These are phyloP conservation scores for Perithous albicinctus DNA, from an alignment of 2,888 invertebrate genomes.

Conservation along the genomic window DNA sequence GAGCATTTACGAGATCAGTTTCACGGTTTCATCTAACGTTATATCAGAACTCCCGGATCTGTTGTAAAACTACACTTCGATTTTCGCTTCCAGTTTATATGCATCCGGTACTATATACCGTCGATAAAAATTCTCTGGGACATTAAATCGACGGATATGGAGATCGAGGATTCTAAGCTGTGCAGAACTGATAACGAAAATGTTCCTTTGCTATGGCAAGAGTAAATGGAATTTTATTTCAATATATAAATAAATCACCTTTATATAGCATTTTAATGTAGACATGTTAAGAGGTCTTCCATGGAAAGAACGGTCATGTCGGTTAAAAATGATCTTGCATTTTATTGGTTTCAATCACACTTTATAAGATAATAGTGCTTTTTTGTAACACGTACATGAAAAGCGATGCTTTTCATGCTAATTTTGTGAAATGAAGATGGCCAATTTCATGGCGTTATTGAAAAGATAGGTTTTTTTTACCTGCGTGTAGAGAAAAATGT, in stretches of 20 bases:
- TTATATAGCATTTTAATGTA: not conserved
- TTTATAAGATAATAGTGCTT: not conserved
- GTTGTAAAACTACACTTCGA: not conserved
- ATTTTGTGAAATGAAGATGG: too few relatives aligned
- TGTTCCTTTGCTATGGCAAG: not conserved
- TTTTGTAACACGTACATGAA: too few relatives aligned
- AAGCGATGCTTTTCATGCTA: too few relatives aligned
- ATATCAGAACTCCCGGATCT: not conserved
- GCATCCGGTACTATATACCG: not conserved
- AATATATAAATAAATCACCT: too few relatives aligned
- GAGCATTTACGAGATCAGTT: not conserved
- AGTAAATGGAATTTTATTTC: not conserved
- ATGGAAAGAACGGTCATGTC: too few relatives aligned
- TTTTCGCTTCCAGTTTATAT: constrained; percentile 33
- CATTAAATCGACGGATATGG: not conserved
- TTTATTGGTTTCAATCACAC: not conserved
- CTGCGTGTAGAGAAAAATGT: too few relatives aligned
- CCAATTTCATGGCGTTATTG: too few relatives aligned
- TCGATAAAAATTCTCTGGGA: not conserved
- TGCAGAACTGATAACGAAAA: not conserved
- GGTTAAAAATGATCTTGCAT: not conserved
- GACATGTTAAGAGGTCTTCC: not conserved
- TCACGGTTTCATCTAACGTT: not conserved
- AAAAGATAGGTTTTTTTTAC: too few relatives aligned
- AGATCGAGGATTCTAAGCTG: not conserved